Evolutionary conservation across 2,797 vertebrate species (phyloP).

Genomic region (Lepidocolaptes lacrymiger): DNA sequence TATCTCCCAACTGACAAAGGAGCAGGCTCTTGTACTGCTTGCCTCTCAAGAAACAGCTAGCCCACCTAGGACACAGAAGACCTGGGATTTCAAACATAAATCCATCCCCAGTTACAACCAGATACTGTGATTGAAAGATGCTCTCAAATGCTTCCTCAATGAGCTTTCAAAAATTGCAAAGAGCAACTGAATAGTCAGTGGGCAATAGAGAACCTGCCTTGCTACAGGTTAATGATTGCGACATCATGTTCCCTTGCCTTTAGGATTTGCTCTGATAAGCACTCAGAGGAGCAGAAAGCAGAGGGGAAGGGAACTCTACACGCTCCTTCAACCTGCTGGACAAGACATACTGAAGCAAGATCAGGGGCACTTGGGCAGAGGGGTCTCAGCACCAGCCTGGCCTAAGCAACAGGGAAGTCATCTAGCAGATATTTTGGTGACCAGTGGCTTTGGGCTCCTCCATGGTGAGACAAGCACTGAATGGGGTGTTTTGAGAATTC

Average conservation of each 20-base stretch:
- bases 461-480: not conserved
- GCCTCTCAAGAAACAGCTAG: not conserved
- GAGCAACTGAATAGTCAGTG: not conserved
- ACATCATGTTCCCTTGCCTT: not conserved
- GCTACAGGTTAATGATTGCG: not conserved
- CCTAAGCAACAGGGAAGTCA: not conserved
- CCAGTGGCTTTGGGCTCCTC: not conserved
- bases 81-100: not conserved
- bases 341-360: rapidly evolving
- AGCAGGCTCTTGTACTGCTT: not conserved
- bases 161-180: not conserved
- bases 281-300: not conserved
- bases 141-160: not conserved
- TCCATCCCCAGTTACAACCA: rapidly evolving
- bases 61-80: not conserved
- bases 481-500: not conserved
- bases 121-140: not conserved
- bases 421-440: not conserved
- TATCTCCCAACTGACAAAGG: not conserved
- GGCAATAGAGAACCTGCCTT: not conserved
- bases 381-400: not conserved
- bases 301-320: not conserved
- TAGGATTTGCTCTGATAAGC: not conserved
- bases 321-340: not conserved
- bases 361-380: not conserved